phyloP scores from a whole-genome alignment of 2,113 vertebrate species.

The Bufo bufo region DNA sequence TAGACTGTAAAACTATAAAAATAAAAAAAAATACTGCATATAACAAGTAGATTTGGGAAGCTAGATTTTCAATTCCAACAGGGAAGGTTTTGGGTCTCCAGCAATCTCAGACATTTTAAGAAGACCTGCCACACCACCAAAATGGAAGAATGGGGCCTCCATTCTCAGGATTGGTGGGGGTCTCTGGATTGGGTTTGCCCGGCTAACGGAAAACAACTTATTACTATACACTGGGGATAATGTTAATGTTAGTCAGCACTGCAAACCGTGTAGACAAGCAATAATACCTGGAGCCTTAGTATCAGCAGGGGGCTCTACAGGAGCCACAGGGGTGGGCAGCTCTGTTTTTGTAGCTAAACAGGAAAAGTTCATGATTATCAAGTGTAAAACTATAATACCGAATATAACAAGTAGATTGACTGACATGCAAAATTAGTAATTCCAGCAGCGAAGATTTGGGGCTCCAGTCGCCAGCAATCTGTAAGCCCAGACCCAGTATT shows the following conservation, averaged over 20 bases:
- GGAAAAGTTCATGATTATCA: background rate
- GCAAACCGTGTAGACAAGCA: background rate
- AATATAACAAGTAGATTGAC: background rate
- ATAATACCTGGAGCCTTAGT: background rate
- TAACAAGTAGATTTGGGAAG: background rate
- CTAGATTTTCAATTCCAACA: background rate
- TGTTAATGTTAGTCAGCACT: background rate
- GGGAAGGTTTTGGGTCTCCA: background rate
- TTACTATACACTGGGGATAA: background rate
- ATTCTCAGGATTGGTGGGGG: no score
- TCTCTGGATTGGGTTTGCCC: no score
- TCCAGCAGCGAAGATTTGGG: background rate
- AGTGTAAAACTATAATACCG: background rate
- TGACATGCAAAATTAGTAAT: no score
- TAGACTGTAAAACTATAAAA: no score
- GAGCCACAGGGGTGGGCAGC: background rate
- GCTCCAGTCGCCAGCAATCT: no score
- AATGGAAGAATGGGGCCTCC: no score
- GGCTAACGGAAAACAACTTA: background rate
- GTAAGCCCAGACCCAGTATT: no score
- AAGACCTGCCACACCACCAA: no score
- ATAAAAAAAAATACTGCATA: background rate
- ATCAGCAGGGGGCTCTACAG: background rate
- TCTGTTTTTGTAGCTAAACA: background rate
- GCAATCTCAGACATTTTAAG: no score